A percentile compares a stretch with the other conserved stretches of the same genome.
These are phyloP conservation scores for Muntiacus reevesi DNA, from an alignment of 2,113 vertebrate species.

Conservation along the genomic window DNA sequence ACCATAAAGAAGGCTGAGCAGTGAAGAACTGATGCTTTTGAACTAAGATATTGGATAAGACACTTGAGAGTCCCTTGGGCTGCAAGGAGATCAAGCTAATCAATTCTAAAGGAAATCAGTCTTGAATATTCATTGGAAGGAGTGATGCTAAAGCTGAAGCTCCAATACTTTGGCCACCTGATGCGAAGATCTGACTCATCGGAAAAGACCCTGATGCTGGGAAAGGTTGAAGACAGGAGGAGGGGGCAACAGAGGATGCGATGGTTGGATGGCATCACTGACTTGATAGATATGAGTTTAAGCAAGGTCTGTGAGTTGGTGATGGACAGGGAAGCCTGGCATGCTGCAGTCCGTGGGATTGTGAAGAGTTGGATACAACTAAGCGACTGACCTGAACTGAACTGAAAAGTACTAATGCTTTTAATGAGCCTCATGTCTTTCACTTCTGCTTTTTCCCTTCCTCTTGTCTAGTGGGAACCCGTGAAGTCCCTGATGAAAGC, in stretches of 20 bases:
- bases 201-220: background rate
- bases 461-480: slow-evolving; percentile 74
- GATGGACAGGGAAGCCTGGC: background rate
- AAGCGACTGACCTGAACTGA: background rate
- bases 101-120: background rate
- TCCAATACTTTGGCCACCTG: background rate
- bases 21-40: background rate
- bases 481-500: slow-evolving; percentile 51
- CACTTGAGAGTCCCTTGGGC: background rate
- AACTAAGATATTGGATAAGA: background rate
- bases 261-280: background rate
- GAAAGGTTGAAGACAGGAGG: background rate
- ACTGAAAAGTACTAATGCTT: background rate
- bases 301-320: background rate
- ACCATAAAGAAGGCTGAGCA: background rate
- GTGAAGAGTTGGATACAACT: background rate
- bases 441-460: slow-evolving; percentile 60
- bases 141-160: background rate
- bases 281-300: background rate
- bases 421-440: background rate
- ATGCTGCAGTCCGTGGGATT: background rate
- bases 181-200: background rate
- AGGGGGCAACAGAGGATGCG: background rate
- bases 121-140: background rate
- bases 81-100: background rate